These are phyloP conservation scores for Eira barbara DNA, from an alignment of 2,113 vertebrate species.

Conservation along the genomic window DNA sequence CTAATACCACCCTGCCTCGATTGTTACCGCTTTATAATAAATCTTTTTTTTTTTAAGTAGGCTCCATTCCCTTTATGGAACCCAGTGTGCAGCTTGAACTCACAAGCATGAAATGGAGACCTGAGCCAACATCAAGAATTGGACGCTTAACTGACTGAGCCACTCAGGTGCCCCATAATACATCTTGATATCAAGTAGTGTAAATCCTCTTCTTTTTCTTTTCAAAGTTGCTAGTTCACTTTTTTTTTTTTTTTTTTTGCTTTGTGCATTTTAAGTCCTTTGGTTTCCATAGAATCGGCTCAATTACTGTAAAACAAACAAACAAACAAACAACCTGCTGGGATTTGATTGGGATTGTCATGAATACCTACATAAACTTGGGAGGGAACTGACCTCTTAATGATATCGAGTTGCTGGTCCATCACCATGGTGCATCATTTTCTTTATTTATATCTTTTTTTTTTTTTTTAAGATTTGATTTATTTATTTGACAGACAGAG, in stretches of 20 bases:
- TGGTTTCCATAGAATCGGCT: neutral
- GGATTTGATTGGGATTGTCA: neutral
- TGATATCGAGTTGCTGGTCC: neutral
- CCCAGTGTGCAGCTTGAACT: neutral
- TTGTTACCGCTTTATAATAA: neutral
- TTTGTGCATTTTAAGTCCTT: neutral
- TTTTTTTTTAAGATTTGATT: neutral
- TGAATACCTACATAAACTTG: neutral
- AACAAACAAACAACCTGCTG: neutral
- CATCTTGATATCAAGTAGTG: neutral
- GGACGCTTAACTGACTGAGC: neutral
- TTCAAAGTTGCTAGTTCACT: neutral
- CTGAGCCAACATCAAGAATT: neutral
- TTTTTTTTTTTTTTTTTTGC: neutral
- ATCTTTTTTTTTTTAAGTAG: neutral
- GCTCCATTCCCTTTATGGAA: neutral
- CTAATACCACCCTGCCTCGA: neutral
- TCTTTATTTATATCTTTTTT: neutral
- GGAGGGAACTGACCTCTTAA: neutral
- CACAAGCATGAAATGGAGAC: neutral
- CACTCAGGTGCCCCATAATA: neutral
- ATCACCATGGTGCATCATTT: neutral
- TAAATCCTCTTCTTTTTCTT: neutral
- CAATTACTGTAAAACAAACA: neutral
- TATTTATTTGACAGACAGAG: no score